A percentile compares a stretch with the other conserved stretches of the same genome.
These are phyloP conservation scores for Botrylloides violaceus DNA, from an alignment of 23 tunicate genomes.

Conservation along the genomic window DNA sequence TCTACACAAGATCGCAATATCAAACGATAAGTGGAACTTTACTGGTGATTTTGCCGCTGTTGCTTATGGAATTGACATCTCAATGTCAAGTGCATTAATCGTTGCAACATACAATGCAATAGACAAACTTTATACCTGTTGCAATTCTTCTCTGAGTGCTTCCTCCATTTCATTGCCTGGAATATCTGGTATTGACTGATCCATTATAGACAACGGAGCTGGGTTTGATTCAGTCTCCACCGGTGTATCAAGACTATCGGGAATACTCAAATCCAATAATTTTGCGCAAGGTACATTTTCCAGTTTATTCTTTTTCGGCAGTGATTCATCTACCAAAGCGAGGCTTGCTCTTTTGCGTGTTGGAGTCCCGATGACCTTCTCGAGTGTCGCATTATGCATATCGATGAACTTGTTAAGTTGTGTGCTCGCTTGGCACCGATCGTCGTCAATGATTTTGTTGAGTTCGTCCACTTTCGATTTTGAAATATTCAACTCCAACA, in stretches of 20 bases:
- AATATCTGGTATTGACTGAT: constrained; percentile 5
- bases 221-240: not conserved
- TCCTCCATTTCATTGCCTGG: not conserved
- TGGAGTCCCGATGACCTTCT: not conserved
- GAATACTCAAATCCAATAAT: not conserved
- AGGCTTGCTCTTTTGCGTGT: not conserved
- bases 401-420: not conserved
- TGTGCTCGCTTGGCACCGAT: not conserved
- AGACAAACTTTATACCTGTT: too few relatives aligned
- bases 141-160: constrained; percentile 1
- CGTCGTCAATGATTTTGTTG: not conserved
- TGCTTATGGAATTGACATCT: too few relatives aligned
- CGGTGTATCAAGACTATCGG: not conserved
- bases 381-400: not conserved
- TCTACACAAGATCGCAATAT: too few relatives aligned
- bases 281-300: not conserved
- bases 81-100: too few relatives aligned
- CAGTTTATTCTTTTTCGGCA: not conserved
- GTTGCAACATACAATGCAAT: too few relatives aligned
- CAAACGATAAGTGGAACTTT: too few relatives aligned
- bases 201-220: not conserved
- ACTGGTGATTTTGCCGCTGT: too few relatives aligned
- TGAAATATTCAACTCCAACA: not conserved
- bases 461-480: not conserved
- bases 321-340: not conserved